Conservation (phyloP, 2,888 invertebrate genomes). For the Lumbricus terrestris region DNA sequence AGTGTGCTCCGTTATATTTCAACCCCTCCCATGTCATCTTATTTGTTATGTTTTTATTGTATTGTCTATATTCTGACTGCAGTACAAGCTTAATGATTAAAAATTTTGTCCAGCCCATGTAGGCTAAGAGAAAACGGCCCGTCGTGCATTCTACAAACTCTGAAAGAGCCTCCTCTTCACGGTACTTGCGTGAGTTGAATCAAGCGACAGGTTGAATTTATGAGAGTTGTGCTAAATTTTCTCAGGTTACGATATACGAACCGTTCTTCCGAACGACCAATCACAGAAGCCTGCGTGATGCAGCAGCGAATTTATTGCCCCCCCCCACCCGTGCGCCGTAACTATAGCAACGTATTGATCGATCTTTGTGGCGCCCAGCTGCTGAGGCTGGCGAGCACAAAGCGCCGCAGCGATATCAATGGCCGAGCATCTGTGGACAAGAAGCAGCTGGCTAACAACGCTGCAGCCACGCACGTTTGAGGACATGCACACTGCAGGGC, state of each 20-base stretch:
- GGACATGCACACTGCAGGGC: neutral
- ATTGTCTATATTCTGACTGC: neutral
- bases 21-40: neutral
- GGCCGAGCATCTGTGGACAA: neutral
- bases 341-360: constrained; percentile 3
- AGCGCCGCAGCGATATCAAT: neutral
- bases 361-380: neutral
- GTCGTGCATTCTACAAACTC: neutral
- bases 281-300: neutral
- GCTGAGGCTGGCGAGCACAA: neutral
- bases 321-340: neutral
- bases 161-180: neutral
- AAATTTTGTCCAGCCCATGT: neutral
- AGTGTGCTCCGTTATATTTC: neutral
- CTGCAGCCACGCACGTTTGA: neutral
- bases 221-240: neutral
- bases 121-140: neutral
- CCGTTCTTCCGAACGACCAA: neutral
- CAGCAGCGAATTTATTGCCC: neutral
- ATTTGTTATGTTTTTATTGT: neutral
- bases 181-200: neutral
- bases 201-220: neutral
- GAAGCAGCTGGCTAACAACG: neutral
- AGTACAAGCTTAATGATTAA: neutral
- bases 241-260: neutral